phyloP scores from a whole-genome alignment of 1,140 invertebrate genomes.

The Bombus waltoni region DNA sequence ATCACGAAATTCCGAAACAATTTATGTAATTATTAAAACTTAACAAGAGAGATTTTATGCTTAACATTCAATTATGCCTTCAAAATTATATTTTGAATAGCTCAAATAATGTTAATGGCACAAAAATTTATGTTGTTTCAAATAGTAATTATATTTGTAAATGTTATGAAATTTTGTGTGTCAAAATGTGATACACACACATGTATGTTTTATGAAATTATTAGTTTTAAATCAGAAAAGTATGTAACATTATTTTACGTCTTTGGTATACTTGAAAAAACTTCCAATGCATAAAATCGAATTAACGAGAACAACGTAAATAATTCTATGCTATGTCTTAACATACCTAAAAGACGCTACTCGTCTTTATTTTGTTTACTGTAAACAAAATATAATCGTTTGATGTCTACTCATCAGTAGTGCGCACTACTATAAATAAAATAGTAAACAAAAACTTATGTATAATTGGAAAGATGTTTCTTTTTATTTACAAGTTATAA shows the following conservation, averaged over 20 bases:
- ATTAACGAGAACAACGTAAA: constrained; percentile 30
- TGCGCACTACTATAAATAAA: constrained; percentile 43
- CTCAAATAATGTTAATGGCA: background rate
- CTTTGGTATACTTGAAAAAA: constrained; percentile 3
- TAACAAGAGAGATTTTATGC: background rate
- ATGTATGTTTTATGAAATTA: background rate
- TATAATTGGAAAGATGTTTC: constrained; percentile 57
- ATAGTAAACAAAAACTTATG: constrained; percentile 22
- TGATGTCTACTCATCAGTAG: constrained; percentile 34
- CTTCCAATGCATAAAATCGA: background rate
- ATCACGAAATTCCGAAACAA: background rate
- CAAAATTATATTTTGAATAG: background rate
- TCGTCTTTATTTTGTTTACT: constrained; percentile 1
- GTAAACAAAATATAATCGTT: constrained; percentile 41
- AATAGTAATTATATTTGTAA: background rate
- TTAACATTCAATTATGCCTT: background rate
- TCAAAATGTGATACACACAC: background rate
- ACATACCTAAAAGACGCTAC: constrained; percentile 10
- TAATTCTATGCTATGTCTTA: background rate
- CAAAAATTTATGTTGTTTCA: background rate
- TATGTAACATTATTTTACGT: background rate
- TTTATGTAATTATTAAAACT: constrained; percentile 5
- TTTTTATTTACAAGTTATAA: constrained; percentile 68
- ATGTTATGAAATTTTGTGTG: background rate
- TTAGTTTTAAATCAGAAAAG: background rate